phyloP scores from a whole-genome alignment of 2,888 invertebrate genomes.

The Agriopis aurantiaria region DNA sequence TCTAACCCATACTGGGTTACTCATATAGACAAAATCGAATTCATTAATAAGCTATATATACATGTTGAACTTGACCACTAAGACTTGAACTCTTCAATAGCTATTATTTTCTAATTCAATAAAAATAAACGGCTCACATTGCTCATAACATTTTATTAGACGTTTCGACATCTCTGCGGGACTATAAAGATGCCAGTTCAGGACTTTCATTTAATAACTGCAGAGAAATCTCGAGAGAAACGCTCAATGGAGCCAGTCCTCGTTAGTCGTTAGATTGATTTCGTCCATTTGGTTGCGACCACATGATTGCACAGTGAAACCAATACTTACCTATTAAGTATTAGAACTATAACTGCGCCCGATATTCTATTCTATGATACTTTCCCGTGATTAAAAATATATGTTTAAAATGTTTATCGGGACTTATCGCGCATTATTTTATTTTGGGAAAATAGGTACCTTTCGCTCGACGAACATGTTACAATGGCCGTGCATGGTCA shows the following conservation, averaged over 20 bases:
- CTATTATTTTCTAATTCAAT: slow-evolving; percentile 12
- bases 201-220: slow-evolving; percentile 61
- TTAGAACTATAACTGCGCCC: background rate
- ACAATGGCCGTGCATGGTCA: too few relatives aligned
- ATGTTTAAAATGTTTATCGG: too few relatives aligned
- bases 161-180: slow-evolving; percentile 23
- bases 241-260: slow-evolving; percentile 26
- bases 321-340: slow-evolving; percentile 12
- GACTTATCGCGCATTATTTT: too few relatives aligned
- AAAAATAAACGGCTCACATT: slow-evolving; percentile 30
- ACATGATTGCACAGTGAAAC: slow-evolving; percentile 29
- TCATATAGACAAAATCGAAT: too few relatives aligned
- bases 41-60: too few relatives aligned
- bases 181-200: slow-evolving; percentile 44
- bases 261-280: slow-evolving; percentile 31
- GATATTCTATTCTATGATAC: background rate
- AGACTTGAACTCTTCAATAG: background rate
- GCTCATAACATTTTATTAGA: slow-evolving; percentile 42
- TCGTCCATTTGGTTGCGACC: slow-evolving; percentile 26
- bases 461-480: too few relatives aligned
- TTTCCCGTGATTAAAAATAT: background rate
- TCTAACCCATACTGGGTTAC: too few relatives aligned
- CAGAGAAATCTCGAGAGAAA: slow-evolving; percentile 53
- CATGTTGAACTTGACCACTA: too few relatives aligned
- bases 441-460: too few relatives aligned